Evolutionary conservation across 2,888 invertebrate species (phyloP).

Genomic region (Argyresthia albistria): DNA sequence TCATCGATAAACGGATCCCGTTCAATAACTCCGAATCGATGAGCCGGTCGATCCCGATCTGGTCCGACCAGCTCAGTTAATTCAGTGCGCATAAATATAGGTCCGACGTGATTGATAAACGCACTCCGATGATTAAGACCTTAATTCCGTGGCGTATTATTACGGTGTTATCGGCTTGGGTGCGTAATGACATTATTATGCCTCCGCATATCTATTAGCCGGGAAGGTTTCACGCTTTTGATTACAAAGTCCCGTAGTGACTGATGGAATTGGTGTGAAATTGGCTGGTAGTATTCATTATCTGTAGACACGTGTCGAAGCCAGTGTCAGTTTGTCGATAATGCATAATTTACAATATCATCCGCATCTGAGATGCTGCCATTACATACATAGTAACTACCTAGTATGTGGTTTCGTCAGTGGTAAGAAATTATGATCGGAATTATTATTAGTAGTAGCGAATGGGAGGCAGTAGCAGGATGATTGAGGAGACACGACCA

Average conservation of each 20-base stretch:
- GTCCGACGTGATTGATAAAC: constrained; percentile 40
- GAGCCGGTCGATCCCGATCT: constrained; percentile 8
- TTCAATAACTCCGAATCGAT: constrained; percentile 27
- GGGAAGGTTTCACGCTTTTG: background rate
- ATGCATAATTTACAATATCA: too few relatives aligned
- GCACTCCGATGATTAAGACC: constrained; percentile 45
- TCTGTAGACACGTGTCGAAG: too few relatives aligned
- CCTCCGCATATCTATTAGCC: background rate
- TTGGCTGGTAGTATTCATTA: too few relatives aligned
- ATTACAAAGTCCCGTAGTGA: constrained; percentile 1
- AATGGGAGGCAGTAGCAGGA: too few relatives aligned
- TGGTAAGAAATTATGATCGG: too few relatives aligned
- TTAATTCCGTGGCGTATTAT: constrained; percentile 32
- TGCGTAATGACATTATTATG: constrained; percentile 3
- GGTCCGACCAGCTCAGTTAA: constrained; percentile 23
- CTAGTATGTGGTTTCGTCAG: too few relatives aligned
- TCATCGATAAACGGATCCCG: constrained; percentile 38
- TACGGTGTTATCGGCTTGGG: constrained; percentile 32
- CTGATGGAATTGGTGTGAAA: background rate
- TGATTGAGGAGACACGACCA: too few relatives aligned
- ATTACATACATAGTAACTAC: too few relatives aligned
- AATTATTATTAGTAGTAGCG: too few relatives aligned
- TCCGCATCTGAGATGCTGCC: too few relatives aligned
- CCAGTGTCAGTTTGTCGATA: too few relatives aligned
- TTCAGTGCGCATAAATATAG: constrained; percentile 21